Evolutionary conservation across 1,140 invertebrate genomes (phyloP), one percentile per base, ranked within the genome.

Genomic region (Scaptomyza montana): DNA sequence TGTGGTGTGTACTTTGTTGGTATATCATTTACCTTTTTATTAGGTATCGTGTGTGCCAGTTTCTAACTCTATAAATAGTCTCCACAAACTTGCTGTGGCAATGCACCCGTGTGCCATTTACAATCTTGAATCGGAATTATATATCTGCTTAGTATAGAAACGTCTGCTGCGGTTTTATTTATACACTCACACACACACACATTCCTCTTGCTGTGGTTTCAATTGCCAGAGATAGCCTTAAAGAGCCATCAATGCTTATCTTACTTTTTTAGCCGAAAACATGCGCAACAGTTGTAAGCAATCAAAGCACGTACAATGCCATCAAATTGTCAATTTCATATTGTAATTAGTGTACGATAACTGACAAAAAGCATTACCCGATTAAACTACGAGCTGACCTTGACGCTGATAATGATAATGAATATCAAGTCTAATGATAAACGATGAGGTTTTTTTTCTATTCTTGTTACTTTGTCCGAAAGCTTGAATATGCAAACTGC

Each of bases 31-130:
- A 33, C 30, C 36, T 21, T 61, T 25, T 41, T 36, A 21, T 36
- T 21, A 51, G 45, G 46, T 74, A 55, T 30, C 36, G 12, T 41
- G 45, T 68, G 65, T 68, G 66, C 66, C 57, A 68, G 28, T 60
- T 64, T 66, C n/a, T 7, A 28, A 1, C n/a, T 25, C 80, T 84
- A 82, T 70, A 74, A 78, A 81, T 81, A 82, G 46, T 12, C 69
- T 76, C 69, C 46, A 59, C 30, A 51, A 75, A 67, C 46, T 67
- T 49, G 13, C 47, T 47, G 47, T 76, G 82, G 76, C 82, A 87
- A 82, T 74, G 84, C 79, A 89, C 84, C 62, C 84, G 63, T 79
- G 76, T 87, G 79, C 84, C 84, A 87, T 87, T 87, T 87, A 74
- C 53, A n/a, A 41, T 36, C 43, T 6, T 25, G 39, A 25, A 62